Conservation (phyloP, 1,140 invertebrate species). For the Psilanteris sp. region DNA sequence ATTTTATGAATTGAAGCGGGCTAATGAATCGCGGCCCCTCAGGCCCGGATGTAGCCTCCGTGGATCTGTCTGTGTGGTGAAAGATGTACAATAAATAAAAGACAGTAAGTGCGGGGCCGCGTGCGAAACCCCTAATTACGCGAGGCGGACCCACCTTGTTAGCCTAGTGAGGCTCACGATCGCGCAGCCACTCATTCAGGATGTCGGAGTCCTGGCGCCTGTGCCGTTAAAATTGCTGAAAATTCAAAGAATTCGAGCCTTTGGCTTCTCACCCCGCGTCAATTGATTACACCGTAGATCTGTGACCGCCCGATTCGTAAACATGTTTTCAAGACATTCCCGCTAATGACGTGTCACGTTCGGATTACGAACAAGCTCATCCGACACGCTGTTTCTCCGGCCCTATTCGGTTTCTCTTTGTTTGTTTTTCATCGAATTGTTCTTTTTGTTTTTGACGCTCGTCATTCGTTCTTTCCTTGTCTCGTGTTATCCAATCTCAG, state of each 20-base stretch:
- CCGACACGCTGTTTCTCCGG: conserved; percentile 45
- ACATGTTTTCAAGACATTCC: conserved; percentile 59
- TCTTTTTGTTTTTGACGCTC: conserved; percentile 1
- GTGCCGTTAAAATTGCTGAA: conserved; percentile 79
- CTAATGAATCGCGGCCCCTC: conserved; percentile 74
- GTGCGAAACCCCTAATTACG: conserved; percentile 80
- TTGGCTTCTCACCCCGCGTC: conserved; percentile 64
- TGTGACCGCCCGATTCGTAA: conserved; percentile 48
- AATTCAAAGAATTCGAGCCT: conserved; percentile 77
- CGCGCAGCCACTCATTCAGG: conserved; percentile 75
- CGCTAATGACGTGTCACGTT: conserved; percentile 61
- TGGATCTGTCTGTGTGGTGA: conserved; percentile 68
- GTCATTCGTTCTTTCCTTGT: conserved; percentile 4
- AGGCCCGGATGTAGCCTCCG: conserved; percentile 77
- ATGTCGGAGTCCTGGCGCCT: conserved; percentile 76
- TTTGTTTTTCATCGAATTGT: conserved; percentile 18
- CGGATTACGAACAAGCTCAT: conserved; percentile 58
- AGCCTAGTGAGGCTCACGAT: conserved; percentile 70
- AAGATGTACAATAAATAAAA: conserved; percentile 80
- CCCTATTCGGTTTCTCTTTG: conserved; percentile 8
- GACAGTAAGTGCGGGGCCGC: conserved; percentile 79
- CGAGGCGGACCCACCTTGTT: conserved; percentile 80
- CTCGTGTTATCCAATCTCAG: conserved; percentile 14
- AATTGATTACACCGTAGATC: conserved; percentile 69
- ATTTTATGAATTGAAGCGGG: conserved; percentile 47